A percentile compares a stretch with the other conserved stretches of the same genome.
phyloP scores from a whole-genome alignment of 2,888 invertebrate species.

The Nebria brevicollis region DNA sequence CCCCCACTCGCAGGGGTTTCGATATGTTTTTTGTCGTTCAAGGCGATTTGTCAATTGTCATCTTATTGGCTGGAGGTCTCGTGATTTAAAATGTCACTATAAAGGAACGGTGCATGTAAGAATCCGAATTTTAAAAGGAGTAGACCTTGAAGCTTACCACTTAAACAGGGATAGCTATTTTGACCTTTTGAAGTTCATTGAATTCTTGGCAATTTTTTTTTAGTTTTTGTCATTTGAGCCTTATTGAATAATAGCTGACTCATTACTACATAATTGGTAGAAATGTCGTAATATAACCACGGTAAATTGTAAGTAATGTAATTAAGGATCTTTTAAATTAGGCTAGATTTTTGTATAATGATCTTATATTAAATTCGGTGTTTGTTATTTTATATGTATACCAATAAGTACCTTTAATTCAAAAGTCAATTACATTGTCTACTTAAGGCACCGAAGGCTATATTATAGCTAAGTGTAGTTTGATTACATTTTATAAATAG shows the following conservation, averaged over 20 bases:
- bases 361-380: too few species aligned
- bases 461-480: too few species aligned
- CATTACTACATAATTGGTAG: neutral
- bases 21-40: neutral
- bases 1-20: constrained; percentile 3
- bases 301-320: neutral
- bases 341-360: too few species aligned
- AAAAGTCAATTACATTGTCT: too few species aligned
- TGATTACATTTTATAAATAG: too few species aligned
- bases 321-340: neutral
- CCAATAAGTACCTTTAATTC: too few species aligned
- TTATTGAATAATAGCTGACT: neutral
- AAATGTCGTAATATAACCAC: neutral
- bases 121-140: constrained; percentile 13
- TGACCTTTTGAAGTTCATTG: constrained; percentile 17
- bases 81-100: neutral
- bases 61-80: neutral
- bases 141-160: constrained; percentile 6
- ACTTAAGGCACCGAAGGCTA: too few species aligned
- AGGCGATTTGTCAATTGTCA: constrained; percentile 8
- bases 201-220: constrained; percentile 2
- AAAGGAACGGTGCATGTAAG: constrained; percentile 5
- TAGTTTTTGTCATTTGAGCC: neutral
- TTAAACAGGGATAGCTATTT: neutral
- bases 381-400: too few species aligned